phyloP scores from a whole-genome alignment of 2,888 invertebrate species.

The Orchestes rusci region DNA sequence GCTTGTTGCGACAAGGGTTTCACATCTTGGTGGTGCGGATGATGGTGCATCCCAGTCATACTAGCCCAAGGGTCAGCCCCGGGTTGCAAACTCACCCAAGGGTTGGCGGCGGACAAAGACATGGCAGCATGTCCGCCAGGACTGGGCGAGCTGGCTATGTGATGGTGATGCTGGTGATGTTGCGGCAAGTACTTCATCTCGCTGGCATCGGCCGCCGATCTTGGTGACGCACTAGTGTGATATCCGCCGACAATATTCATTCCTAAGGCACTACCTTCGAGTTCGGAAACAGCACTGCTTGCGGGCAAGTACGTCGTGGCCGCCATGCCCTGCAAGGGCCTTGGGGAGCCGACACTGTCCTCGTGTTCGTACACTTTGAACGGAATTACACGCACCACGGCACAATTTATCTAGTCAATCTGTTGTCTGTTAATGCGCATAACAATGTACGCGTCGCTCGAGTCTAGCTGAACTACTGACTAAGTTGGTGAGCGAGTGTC shows the following conservation, averaged over 20 bases:
- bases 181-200: conserved; percentile 93
- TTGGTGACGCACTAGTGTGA: conserved; percentile 74
- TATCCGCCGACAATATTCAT: conserved; percentile 71
- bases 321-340: conserved; percentile 74
- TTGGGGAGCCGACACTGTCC: conserved; percentile 44
- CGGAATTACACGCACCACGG: conserved; percentile 6
- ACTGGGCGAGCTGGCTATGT: conserved; percentile 60
- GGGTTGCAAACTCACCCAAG: conserved; percentile 77
- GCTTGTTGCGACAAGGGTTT: conserved; percentile 64
- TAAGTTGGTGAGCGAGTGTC: conserved; percentile 38
- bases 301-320: conserved; percentile 90
- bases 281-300: conserved; percentile 60
- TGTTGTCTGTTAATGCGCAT: background rate
- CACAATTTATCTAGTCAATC: conserved; percentile 2
- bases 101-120: conserved; percentile 52
- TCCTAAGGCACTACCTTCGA: conserved; percentile 65
- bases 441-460: conserved; percentile 44
- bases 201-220: conserved; percentile 77
- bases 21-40: conserved; percentile 70
- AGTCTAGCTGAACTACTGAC: conserved; percentile 56
- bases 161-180: conserved; percentile 78
- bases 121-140: conserved; percentile 54
- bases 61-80: conserved; percentile 72
- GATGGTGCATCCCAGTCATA: conserved; percentile 60
- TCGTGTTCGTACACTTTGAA: conserved; percentile 39